These are phyloP conservation scores for Rhinoraja longicauda DNA, from an alignment of 2,797 vertebrate genomes.

Conservation along the genomic window DNA sequence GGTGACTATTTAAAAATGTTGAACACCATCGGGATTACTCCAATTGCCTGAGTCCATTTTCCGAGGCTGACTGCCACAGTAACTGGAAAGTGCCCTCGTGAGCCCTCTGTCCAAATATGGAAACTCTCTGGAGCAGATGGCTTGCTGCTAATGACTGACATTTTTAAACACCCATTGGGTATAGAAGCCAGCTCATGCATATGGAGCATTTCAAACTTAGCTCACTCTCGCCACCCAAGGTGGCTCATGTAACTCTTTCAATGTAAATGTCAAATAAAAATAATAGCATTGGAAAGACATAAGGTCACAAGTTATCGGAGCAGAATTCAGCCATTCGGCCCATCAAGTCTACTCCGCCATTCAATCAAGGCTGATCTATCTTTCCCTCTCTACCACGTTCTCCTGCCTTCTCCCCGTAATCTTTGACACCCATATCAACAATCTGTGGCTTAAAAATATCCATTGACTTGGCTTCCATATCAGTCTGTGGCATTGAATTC, in stretches of 20 bases:
- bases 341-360: no score
- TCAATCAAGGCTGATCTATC: no score
- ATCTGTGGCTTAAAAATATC: no score
- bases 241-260: background rate
- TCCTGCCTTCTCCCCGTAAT: no score
- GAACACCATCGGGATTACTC: background rate
- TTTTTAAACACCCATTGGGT: background rate
- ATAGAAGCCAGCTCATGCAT: background rate
- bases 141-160: conserved; percentile 18
- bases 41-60: conserved; percentile 11
- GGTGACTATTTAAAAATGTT: conserved; percentile 5
- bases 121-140: conserved; percentile 23
- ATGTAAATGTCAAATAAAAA: background rate
- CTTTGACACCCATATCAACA: no score
- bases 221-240: background rate
- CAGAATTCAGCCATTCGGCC: no score
- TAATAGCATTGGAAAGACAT: background rate
- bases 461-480: no score
- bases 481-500: no score
- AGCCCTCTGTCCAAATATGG: background rate
- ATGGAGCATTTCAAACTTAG: conserved; percentile 10
- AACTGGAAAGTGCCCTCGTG: conserved; percentile 20
- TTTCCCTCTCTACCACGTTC: no score
- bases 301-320: no score
- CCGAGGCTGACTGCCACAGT: background rate